These are phyloP conservation scores for Acholoe squamosa DNA, from an alignment of 2,888 invertebrate genomes.

Conservation along the genomic window DNA sequence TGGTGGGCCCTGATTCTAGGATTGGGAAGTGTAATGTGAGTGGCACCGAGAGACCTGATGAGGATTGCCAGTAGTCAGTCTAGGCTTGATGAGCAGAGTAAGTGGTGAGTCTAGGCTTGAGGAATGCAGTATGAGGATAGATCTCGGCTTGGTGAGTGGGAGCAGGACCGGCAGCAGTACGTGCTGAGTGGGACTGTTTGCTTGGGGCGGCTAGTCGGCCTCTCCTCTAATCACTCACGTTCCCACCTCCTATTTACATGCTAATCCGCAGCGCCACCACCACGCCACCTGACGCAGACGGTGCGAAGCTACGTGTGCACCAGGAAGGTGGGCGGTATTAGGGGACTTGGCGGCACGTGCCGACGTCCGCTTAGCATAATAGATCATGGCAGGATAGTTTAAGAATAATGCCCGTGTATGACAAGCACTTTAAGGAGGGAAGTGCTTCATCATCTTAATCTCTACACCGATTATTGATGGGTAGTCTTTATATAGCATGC, in stretches of 20 bases:
- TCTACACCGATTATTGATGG: too few species aligned
- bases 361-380: not conserved
- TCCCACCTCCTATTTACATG: slow-evolving; percentile 43
- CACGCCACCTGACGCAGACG: not conserved
- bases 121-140: too few species aligned
- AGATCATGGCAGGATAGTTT: not conserved
- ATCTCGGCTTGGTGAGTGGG: too few species aligned
- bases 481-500: too few species aligned
- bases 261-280: slow-evolving; percentile 39
- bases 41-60: not conserved
- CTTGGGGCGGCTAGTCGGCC: slow-evolving; percentile 1
- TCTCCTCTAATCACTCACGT: slow-evolving; percentile 47
- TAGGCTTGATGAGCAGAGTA: too few species aligned
- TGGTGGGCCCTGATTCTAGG: not conserved
- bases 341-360: not conserved
- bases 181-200: not conserved
- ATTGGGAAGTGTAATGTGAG: not conserved
- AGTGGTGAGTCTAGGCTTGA: too few species aligned
- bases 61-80: not conserved
- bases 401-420: too few species aligned
- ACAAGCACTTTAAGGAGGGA: too few species aligned
- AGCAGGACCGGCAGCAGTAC: too few species aligned
- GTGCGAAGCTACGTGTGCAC: not conserved
- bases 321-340: slow-evolving; percentile 28
- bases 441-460: too few species aligned